phyloP scores from a whole-genome alignment of 2,888 invertebrate species.

The Aspidiotus rigidus region DNA sequence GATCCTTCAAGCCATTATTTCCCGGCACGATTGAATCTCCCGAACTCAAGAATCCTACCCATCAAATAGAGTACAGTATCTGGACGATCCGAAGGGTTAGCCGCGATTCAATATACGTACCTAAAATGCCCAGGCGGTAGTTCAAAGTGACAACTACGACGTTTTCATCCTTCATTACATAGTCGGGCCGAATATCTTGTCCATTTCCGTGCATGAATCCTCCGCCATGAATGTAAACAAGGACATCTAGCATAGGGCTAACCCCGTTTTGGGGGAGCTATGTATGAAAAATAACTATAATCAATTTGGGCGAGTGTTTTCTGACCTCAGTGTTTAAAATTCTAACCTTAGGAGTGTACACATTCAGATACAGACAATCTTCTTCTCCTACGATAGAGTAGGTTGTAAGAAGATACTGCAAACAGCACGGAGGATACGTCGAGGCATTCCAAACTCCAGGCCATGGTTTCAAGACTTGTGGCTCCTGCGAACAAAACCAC shows the following conservation, averaged over 20 bases:
- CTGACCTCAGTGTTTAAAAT: no score
- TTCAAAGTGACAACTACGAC: slow-evolving; percentile 40
- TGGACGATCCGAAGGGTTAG: no score
- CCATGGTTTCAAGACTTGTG: no score
- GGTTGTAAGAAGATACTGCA: no score
- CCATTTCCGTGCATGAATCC: slow-evolving; percentile 39
- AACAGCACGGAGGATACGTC: no score
- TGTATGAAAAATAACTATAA: neutral
- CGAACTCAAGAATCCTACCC: slow-evolving; percentile 63
- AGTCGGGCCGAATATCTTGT: slow-evolving; percentile 37
- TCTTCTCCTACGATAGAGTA: no score
- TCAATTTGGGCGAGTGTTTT: no score
- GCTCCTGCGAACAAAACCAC: no score
- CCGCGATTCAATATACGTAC: slow-evolving; percentile 35
- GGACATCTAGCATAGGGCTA: slow-evolving; percentile 41
- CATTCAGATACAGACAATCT: no score
- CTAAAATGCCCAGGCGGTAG: slow-evolving; percentile 40
- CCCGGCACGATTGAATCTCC: slow-evolving; percentile 59
- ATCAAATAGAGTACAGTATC: neutral
- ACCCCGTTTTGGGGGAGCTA: slow-evolving; percentile 33
- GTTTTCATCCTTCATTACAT: slow-evolving; percentile 39
- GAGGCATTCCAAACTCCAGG: no score
- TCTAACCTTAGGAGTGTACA: no score
- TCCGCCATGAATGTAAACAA: slow-evolving; percentile 41
- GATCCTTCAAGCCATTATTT: slow-evolving; percentile 66